Evolutionary conservation across 2,888 invertebrate species (phyloP), one percentile per base, ranked within the genome.

Genomic region (Synanthedon andrenaeformis): DNA sequence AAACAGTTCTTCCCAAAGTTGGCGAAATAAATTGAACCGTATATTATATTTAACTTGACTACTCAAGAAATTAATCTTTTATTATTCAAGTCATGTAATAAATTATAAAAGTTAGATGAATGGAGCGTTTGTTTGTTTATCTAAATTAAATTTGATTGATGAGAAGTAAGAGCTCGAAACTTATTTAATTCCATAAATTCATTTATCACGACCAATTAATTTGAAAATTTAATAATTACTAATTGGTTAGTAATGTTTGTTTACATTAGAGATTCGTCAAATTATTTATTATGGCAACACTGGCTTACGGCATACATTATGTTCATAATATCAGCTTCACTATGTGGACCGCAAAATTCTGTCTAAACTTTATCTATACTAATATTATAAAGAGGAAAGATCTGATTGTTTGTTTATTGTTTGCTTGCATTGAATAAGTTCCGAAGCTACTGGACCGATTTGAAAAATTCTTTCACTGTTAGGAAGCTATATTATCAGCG

Each of bases 171-270:
- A 51, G 63, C 56, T 53, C 42, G 52, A 53, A 77, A 76, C 67
- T 78, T 76, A 70, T 73, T 76, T 74, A 65, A 78, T 78, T 76
- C 70, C 56, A 57, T 53, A 64, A 69, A 60, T 67, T 72, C 65
- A 76, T 78, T 77, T 69, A 74, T 77, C 77, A 76, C 62, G 63
- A 57, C 55, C 56, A 66, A 66, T 67, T 64, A 55, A 62, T 64
- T 58, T 4, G 13, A 11, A 45, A 45, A 6, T 45, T 45, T 45
- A 45, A 13, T 45, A 45, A 45, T 45, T 13, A 13, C 14, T 45
- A 45, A 45, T 45, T 11, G 45, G 45, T 14, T 14, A 45, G 10
- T 35, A 35, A 35, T 35, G 35, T 35, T 35, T 35, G 10, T 35
- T 35, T 35, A 35, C 35, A 10, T 28, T 28, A 28, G 19, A 2